Evolutionary conservation across 2,113 vertebrate species (phyloP).

Genomic region (Hyperopisus bebe): DNA sequence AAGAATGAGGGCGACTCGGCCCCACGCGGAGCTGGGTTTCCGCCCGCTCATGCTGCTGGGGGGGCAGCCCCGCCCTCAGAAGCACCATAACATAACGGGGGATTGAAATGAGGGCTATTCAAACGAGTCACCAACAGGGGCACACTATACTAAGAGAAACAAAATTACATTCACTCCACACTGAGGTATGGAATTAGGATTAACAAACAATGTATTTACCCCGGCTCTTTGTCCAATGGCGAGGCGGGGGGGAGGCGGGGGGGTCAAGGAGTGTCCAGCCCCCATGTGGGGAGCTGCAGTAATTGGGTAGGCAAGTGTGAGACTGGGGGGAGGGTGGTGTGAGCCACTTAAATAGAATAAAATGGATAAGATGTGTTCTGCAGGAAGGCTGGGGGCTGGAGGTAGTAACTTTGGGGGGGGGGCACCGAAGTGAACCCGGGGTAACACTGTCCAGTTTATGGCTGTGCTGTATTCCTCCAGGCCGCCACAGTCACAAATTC

Average conservation of each 20-base stretch:
- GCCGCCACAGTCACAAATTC: background rate
- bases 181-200: background rate
- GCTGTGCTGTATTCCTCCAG: background rate
- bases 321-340: background rate
- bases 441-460: background rate
- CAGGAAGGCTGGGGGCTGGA: background rate
- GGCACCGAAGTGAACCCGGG: background rate
- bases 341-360: background rate
- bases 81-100: background rate
- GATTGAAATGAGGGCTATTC: background rate
- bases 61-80: background rate
- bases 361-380: background rate
- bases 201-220: background rate
- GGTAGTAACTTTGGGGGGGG: background rate
- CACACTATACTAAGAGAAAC: conserved; percentile 3
- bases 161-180: background rate
- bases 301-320: background rate
- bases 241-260: background rate
- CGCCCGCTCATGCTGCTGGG: background rate
- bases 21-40: background rate
- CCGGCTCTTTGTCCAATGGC: background rate
- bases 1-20: background rate
- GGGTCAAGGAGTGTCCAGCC: background rate
- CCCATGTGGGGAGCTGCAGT: background rate
- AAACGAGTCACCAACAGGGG: background rate